These are phyloP conservation scores for Scaptomyza pallida DNA, from an alignment of 1,140 invertebrate species.

Conservation along the genomic window DNA sequence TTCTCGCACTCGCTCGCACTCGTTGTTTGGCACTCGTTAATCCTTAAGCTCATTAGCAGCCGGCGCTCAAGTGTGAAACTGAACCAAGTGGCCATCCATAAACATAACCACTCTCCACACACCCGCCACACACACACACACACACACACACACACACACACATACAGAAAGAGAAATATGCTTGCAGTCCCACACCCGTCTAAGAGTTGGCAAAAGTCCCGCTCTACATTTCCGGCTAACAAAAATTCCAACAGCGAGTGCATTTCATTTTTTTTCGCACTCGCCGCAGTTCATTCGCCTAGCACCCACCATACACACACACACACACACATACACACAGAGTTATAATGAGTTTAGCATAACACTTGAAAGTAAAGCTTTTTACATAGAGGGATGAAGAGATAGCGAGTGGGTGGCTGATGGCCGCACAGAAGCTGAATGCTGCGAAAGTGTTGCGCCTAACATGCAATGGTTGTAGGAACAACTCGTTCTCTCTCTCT, in stretches of 20 bases:
- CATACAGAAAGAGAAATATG: too few relatives aligned
- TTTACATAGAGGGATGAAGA: neutral
- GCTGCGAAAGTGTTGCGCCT: constrained; percentile 61
- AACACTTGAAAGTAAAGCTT: constrained; percentile 33
- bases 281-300: constrained; percentile 37
- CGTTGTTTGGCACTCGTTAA: constrained; percentile 21
- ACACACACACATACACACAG: too few relatives aligned
- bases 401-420: neutral
- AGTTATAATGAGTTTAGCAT: constrained; percentile 48
- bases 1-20: neutral
- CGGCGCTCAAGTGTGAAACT: constrained; percentile 75
- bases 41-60: constrained; percentile 79
- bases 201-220: neutral
- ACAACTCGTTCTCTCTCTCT: neutral
- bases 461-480: constrained; percentile 68
- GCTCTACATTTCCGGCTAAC: constrained; percentile 40
- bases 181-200: too few relatives aligned
- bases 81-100: constrained; percentile 70
- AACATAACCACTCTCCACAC: constrained; percentile 49
- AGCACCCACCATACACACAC: neutral
- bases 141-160: neutral
- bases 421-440: constrained; percentile 42
- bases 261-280: neutral
- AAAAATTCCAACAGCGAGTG: constrained; percentile 30
- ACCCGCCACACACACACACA: neutral